phyloP scores from a whole-genome alignment of 2,113 vertebrate genomes.

The Pongo pygmaeus region DNA sequence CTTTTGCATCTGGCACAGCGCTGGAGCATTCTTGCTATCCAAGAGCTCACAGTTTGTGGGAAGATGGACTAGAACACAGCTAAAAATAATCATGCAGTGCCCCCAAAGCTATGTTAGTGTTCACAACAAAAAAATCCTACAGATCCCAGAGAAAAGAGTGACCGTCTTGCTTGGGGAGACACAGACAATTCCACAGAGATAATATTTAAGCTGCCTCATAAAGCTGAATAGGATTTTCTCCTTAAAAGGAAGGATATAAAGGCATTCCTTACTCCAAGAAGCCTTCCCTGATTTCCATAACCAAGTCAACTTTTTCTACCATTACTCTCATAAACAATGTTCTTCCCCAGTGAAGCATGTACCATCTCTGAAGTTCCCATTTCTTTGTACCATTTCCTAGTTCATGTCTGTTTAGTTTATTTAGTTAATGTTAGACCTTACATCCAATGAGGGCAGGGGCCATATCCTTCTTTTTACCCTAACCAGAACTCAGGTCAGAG shows the following conservation, averaged over 20 bases:
- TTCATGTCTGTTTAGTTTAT: not conserved
- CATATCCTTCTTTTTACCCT: not conserved
- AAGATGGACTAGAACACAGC: not conserved
- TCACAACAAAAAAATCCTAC: not conserved
- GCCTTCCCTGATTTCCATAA: not conserved
- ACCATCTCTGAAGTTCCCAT: not conserved
- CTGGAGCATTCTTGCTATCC: not conserved
- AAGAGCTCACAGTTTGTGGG: not conserved
- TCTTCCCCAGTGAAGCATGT: no score
- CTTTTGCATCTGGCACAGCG: not conserved
- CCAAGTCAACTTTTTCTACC: not conserved
- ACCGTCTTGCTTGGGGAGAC: not conserved
- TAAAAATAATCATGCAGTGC: not conserved
- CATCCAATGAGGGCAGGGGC: not conserved
- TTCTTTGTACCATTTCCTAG: not conserved
- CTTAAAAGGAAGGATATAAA: not conserved
- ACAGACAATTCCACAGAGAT: not conserved
- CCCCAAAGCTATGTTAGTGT: not conserved
- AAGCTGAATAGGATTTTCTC: not conserved
- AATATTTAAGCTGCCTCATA: not conserved
- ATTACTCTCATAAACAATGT: not conserved
- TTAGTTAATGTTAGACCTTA: not conserved
- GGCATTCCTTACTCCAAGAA: not conserved
- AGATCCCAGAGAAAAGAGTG: not conserved
- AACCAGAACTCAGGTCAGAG: not conserved